A percentile compares a stretch with the other conserved stretches of the same genome.
Evolutionary conservation across 1,140 invertebrate genomes (phyloP).

Genomic region (Drosophila triauraria): DNA sequence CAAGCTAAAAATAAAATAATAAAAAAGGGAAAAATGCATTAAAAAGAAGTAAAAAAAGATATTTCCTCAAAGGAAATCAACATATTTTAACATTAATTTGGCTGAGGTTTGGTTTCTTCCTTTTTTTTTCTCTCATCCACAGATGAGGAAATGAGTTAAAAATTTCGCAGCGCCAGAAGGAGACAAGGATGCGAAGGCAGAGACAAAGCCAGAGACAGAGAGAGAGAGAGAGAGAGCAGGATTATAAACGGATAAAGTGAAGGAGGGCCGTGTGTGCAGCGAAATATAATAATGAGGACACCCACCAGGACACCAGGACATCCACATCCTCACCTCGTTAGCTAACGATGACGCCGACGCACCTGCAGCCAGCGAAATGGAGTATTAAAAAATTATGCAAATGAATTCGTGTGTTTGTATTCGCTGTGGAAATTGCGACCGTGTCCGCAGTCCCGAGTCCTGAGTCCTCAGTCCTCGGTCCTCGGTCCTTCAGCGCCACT

Average conservation of each 20-base stretch:
- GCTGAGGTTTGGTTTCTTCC: constrained; percentile 14
- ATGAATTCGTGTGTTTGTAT: constrained; percentile 76
- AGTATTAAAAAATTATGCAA: constrained; percentile 83
- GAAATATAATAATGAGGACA: constrained; percentile 83
- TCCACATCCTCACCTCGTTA: constrained; percentile 63
- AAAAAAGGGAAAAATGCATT: background rate
- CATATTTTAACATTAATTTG: constrained; percentile 78
- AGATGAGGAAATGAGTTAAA: constrained; percentile 53
- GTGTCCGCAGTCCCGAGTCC: constrained; percentile 4
- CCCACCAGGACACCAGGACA: constrained; percentile 46
- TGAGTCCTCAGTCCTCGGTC: constrained; percentile 5
- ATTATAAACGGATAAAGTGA: constrained; percentile 59
- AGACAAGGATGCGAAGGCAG: background rate
- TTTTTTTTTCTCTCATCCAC: background rate
- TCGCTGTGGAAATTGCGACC: constrained; percentile 33
- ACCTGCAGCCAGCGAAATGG: constrained; percentile 66
- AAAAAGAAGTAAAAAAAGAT: background rate
- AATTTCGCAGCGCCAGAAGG: constrained; percentile 20
- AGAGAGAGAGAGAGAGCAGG: constrained; percentile 9
- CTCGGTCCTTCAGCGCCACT: constrained; percentile 58
- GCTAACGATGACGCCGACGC: constrained; percentile 63
- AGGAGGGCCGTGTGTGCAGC: constrained; percentile 36
- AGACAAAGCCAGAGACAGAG: constrained; percentile 3
- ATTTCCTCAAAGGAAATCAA: constrained; percentile 68
- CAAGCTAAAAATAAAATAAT: too few species aligned